Evolutionary conservation across 2,113 vertebrate genomes (phyloP).

Genomic region (Mugil cephalus): DNA sequence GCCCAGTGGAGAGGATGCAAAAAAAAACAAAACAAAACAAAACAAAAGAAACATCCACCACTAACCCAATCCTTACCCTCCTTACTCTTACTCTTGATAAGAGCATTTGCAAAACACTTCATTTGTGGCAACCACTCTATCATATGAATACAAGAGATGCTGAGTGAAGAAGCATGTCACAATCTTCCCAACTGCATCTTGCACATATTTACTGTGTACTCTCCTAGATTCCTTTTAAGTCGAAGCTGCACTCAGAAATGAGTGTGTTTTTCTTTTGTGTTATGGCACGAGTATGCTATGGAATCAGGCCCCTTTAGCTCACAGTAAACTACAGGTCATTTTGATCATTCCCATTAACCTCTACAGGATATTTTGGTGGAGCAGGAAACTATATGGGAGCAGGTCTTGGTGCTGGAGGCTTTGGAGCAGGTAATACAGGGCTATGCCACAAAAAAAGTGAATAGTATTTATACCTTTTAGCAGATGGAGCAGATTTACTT

Average conservation of each 20-base stretch:
- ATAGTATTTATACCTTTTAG: background rate
- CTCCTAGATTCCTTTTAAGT: no score
- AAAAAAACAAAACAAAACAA: no score
- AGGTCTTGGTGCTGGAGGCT: slow-evolving; percentile 59
- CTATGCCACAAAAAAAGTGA: background rate
- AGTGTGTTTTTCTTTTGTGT: no score
- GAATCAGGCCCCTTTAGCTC: background rate
- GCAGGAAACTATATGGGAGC: slow-evolving; percentile 76
- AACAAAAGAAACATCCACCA: background rate
- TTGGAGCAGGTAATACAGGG: slow-evolving; percentile 73
- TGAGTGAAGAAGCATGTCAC: background rate
- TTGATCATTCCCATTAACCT: slow-evolving; percentile 26
- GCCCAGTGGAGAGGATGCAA: background rate
- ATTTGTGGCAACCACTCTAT: no score
- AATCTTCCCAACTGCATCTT: no score
- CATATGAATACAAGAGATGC: slow-evolving; percentile 1
- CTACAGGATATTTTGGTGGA: slow-evolving; percentile 73
- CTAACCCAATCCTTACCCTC: background rate
- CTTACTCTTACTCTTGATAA: no score
- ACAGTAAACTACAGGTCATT: slow-evolving; percentile 5
- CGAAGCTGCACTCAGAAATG: no score
- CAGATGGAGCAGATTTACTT: slow-evolving; percentile 8
- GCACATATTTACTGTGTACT: no score
- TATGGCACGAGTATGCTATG: no score
- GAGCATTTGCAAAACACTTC: no score